Percentiles rank a stretch among this genome's conserved stretches.
These are phyloP conservation scores for Xylocampa areola DNA, from an alignment of 2,888 invertebrate genomes.

Conservation along the genomic window DNA sequence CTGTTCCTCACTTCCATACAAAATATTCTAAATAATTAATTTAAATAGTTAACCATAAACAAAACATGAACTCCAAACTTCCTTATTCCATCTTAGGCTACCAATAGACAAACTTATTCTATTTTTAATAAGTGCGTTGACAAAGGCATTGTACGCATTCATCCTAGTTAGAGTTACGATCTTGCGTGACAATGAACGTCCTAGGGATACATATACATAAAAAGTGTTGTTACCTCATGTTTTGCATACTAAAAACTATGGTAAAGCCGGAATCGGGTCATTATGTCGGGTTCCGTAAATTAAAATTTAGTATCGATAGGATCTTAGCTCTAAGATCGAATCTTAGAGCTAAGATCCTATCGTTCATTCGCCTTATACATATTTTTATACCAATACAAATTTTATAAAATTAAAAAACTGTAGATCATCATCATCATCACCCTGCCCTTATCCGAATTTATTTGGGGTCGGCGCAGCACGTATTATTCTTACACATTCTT, in stretches of 20 bases:
- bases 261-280: neutral
- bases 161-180: constrained; percentile 40
- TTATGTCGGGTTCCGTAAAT: constrained; percentile 13
- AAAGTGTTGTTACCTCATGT: constrained; percentile 25
- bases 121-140: constrained; percentile 45
- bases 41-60: constrained; percentile 8
- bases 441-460: too few relatives aligned
- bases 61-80: constrained; percentile 38
- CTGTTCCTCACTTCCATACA: neutral
- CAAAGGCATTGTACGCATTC: constrained; percentile 38
- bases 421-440: too few relatives aligned
- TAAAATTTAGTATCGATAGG: too few relatives aligned
- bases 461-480: too few relatives aligned
- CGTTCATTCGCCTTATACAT: too few relatives aligned
- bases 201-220: constrained; percentile 44
- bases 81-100: constrained; percentile 36
- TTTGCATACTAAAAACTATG: constrained; percentile 45
- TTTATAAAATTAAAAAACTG: too few relatives aligned
- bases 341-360: too few relatives aligned
- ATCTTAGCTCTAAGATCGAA: too few relatives aligned
- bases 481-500: too few relatives aligned
- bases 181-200: constrained; percentile 57
- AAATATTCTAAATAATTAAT: neutral
- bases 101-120: constrained; percentile 47
- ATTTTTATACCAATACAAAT: too few relatives aligned